Evolutionary conservation across 2,888 invertebrate genomes (phyloP).

Genomic region (Torymus aiolomorphi): DNA sequence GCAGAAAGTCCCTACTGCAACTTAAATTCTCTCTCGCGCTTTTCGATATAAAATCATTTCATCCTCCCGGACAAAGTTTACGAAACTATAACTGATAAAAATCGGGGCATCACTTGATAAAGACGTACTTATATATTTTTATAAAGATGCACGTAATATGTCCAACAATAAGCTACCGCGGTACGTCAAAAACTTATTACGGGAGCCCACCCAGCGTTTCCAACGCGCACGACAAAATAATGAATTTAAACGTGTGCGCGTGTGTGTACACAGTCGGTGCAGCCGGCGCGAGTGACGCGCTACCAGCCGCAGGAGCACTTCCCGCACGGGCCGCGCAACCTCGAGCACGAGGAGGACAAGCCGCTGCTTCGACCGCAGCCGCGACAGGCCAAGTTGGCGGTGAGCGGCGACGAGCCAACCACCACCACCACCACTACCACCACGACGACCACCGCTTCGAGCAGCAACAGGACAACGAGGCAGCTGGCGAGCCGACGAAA

Average conservation of each 20-base stretch:
- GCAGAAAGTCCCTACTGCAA: too few species aligned
- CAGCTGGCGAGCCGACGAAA: slow-evolving; percentile 78
- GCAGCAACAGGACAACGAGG: slow-evolving; percentile 76
- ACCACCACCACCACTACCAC: not conserved
- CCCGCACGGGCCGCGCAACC: slow-evolving; percentile 87
- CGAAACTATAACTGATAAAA: too few species aligned
- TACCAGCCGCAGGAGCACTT: slow-evolving; percentile 81
- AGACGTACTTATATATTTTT: too few species aligned
- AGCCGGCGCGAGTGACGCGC: slow-evolving; percentile 77
- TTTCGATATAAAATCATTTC: too few species aligned
- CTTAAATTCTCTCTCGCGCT: too few species aligned
- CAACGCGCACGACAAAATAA: too few species aligned
- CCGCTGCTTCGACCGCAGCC: not conserved
- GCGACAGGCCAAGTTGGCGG: slow-evolving; percentile 32
- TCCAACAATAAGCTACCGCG: too few species aligned
- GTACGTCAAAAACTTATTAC: too few species aligned
- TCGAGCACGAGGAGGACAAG: slow-evolving; percentile 72
- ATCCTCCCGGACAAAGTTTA: too few species aligned
- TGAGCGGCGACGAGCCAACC: slow-evolving; percentile 9
- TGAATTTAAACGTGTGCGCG: not conserved
- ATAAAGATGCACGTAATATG: too few species aligned
- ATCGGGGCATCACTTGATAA: too few species aligned
- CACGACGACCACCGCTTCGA: not conserved
- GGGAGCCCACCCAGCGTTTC: too few species aligned
- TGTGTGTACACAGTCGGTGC: slow-evolving; percentile 43